Conservation (phyloP, 92 coral and sea anemone genomes). For the Virgularia gustaviana region DNA sequence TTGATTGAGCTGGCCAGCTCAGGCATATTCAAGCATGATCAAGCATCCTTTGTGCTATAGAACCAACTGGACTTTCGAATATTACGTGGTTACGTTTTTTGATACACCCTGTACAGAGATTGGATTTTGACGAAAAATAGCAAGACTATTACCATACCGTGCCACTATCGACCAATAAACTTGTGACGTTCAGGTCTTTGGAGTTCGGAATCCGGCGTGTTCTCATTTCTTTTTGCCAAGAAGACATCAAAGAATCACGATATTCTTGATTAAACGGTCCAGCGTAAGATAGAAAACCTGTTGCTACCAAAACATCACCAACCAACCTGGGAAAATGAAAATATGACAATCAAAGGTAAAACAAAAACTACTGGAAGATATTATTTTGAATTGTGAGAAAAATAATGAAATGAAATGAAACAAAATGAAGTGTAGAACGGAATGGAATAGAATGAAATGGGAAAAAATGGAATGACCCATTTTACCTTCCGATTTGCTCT, state of each 20-base stretch:
- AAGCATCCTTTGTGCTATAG: no score
- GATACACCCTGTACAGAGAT: no score
- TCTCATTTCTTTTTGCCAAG: slow-evolving; percentile 99
- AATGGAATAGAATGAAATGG: not conserved
- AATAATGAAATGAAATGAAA: not conserved
- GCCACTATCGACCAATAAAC: slow-evolving; percentile 85
- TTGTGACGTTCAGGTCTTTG: slow-evolving; percentile 81
- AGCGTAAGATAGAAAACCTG: slow-evolving; percentile 94
- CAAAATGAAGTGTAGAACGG: no score
- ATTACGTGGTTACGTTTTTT: no score
- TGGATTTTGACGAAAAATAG: not conserved
- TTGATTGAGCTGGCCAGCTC: no score
- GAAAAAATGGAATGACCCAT: not conserved
- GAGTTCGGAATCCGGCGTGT: slow-evolving; percentile 92
- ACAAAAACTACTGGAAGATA: not conserved
- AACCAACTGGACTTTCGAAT: no score
- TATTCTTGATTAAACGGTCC: slow-evolving; percentile 97
- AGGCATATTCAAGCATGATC: no score
- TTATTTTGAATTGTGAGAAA: not conserved
- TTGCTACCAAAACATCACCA: slow-evolving; percentile 87
- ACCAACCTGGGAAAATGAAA: slow-evolving; percentile 57
- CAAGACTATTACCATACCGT: slow-evolving; percentile 50
- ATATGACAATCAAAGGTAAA: not conserved
- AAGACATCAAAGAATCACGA: slow-evolving; percentile 84
- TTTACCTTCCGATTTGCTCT: slow-evolving; percentile 97